Conservation (phyloP, 2,113 vertebrate genomes). For the Heliornis fulica region DNA sequence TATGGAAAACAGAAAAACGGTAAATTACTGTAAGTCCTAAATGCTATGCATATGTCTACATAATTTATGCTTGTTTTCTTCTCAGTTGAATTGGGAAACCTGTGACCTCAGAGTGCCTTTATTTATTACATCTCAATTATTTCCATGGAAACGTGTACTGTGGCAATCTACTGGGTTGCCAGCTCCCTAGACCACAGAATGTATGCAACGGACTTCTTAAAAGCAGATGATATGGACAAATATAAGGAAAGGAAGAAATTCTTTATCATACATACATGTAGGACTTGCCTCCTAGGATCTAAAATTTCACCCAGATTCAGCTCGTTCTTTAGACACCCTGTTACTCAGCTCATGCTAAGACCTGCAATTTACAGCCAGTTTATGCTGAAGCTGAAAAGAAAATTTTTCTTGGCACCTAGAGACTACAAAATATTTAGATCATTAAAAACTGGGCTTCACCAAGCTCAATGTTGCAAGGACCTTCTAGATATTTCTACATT, state of each 20-base stretch:
- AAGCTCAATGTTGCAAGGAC: neutral
- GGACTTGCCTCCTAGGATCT: neutral
- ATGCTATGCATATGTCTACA: conserved; percentile 31
- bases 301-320: conserved; percentile 29
- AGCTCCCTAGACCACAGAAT: conserved; percentile 67
- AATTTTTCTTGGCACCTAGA: neutral
- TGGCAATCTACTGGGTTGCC: conserved; percentile 57
- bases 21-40: conserved; percentile 8
- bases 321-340: neutral
- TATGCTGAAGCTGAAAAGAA: conserved; percentile 43
- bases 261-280: neutral
- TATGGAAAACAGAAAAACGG: neutral
- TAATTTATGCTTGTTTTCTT: conserved; percentile 76
- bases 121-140: conserved; percentile 82
- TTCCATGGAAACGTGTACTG: conserved; percentile 77
- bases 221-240: neutral
- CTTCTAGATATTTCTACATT: conserved; percentile 50
- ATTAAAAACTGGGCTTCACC: conserved; percentile 9
- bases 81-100: conserved; percentile 72
- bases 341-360: conserved; percentile 47
- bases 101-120: conserved; percentile 77
- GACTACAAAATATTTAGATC: conserved; percentile 3
- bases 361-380: conserved; percentile 57
- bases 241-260: conserved; percentile 14
- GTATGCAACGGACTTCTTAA: conserved; percentile 51